These are phyloP conservation scores for Phymorhynchus buccinoides DNA, from an alignment of 1,140 invertebrate genomes.

Conservation along the genomic window DNA sequence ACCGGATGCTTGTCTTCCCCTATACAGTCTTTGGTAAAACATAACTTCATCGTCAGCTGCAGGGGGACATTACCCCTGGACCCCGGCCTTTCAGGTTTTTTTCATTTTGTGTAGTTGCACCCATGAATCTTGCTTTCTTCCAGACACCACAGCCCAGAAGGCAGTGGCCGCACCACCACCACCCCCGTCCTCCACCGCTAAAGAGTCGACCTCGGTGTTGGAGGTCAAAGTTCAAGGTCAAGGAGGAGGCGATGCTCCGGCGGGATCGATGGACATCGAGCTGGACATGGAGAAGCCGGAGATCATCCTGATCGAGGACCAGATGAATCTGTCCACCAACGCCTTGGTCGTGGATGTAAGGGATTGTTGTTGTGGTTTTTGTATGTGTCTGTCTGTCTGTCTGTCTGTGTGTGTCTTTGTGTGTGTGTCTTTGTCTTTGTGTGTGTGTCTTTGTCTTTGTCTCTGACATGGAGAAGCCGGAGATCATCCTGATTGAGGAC, in stretches of 20 bases:
- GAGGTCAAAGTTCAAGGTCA: too few species aligned
- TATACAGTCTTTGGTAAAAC: too few species aligned
- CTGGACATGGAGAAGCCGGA: constrained; percentile 91
- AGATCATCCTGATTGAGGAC: constrained; percentile 94
- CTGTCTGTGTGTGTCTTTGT: not conserved
- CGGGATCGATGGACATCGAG: constrained; percentile 80
- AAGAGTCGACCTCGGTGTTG: not conserved
- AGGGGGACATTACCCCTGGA: too few species aligned
- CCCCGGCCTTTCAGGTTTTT: too few species aligned
- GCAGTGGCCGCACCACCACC: too few species aligned
- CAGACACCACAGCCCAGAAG: too few species aligned
- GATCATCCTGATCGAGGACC: constrained; percentile 93
- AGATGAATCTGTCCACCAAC: constrained; percentile 87
- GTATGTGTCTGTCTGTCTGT: not conserved
- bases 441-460: too few species aligned
- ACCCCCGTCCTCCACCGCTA: constrained; percentile 17
- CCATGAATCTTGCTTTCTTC: too few species aligned
- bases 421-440: too few species aligned
- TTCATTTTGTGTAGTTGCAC: too few species aligned
- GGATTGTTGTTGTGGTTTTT: constrained; percentile 45
- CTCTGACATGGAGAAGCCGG: constrained; percentile 91
- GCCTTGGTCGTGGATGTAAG: constrained; percentile 92
- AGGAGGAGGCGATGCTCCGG: constrained; percentile 45
- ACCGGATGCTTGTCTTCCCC: too few species aligned
- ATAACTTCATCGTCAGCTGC: too few species aligned